Percentiles rank a stretch among this genome's conserved stretches.
Conservation (phyloP, 2,888 invertebrate species). For the Bugulina stolonifera region DNA sequence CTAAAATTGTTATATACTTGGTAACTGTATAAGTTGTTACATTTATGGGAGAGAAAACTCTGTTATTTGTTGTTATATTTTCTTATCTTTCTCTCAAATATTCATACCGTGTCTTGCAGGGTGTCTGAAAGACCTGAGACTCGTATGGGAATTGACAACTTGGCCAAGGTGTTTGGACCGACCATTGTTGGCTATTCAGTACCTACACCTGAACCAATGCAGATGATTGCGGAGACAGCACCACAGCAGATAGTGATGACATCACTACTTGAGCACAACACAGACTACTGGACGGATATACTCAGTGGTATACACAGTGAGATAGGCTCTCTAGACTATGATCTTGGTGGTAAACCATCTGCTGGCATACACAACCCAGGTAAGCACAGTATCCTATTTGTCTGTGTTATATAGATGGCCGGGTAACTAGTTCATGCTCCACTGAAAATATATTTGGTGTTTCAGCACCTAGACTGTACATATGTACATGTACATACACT, state of each 20-base stretch:
- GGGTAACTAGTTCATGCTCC: too few relatives aligned
- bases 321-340: conserved; percentile 8
- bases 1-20: too few relatives aligned
- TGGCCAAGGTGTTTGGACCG: conserved; percentile 87
- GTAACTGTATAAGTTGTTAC: too few relatives aligned
- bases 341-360: background rate
- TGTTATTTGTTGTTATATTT: too few relatives aligned
- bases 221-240: conserved; percentile 71
- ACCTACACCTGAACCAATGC: conserved; percentile 60
- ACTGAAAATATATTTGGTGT: too few relatives aligned
- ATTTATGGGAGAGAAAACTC: too few relatives aligned
- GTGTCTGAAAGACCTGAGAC: conserved; percentile 75
- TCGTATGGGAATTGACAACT: conserved; percentile 83
- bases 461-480: too few relatives aligned
- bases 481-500: too few relatives aligned
- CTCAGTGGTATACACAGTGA: background rate
- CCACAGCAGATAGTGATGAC: conserved; percentile 58
- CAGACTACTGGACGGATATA: conserved; percentile 13
- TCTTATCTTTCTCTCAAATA: background rate
- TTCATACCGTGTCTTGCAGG: conserved; percentile 58
- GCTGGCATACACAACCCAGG: background rate
- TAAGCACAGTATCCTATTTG: too few relatives aligned
- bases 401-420: too few relatives aligned
- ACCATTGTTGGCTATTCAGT: conserved; percentile 85
- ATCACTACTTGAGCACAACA: conserved; percentile 8